phyloP scores from a whole-genome alignment of 2,113 vertebrate genomes.

The Dromiciops gliroides region DNA sequence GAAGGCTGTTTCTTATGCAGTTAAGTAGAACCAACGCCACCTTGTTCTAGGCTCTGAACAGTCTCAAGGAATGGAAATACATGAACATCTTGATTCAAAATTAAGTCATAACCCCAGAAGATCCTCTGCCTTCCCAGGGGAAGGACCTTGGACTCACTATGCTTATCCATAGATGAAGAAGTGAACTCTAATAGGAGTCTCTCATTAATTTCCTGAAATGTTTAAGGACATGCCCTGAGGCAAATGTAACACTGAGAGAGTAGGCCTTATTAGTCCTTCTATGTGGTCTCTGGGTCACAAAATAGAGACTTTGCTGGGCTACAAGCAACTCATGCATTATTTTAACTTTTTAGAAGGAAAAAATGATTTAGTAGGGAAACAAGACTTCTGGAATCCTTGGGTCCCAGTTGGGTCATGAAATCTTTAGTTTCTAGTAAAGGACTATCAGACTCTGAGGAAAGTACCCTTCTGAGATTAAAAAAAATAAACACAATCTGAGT shows the following conservation, averaged over 20 bases:
- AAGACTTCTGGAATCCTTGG: neutral
- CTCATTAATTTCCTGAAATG: neutral
- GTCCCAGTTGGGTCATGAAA: neutral
- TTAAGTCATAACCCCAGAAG: neutral
- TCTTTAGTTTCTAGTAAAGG: neutral
- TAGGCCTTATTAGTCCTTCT: neutral
- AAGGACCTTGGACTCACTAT: no score
- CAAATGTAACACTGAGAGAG: neutral
- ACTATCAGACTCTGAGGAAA: neutral
- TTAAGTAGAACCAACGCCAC: no score
- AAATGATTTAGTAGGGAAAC: no score
- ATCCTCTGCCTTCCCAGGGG: neutral
- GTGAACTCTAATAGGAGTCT: neutral
- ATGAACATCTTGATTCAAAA: no score
- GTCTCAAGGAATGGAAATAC: no score
- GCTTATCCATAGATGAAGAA: neutral
- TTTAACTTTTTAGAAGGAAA: neutral
- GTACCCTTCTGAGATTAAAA: neutral
- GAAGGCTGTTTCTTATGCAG: no score
- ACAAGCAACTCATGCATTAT: neutral
- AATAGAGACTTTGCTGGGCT: neutral
- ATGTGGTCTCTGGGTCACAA: neutral
- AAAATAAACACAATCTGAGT: neutral
- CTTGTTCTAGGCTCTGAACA: no score
- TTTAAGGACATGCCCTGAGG: neutral